Evolutionary conservation across 1,140 invertebrate genomes (phyloP), one percentile per base, ranked within the genome.

Genomic region (Rhynchophorus ferrugineus): DNA sequence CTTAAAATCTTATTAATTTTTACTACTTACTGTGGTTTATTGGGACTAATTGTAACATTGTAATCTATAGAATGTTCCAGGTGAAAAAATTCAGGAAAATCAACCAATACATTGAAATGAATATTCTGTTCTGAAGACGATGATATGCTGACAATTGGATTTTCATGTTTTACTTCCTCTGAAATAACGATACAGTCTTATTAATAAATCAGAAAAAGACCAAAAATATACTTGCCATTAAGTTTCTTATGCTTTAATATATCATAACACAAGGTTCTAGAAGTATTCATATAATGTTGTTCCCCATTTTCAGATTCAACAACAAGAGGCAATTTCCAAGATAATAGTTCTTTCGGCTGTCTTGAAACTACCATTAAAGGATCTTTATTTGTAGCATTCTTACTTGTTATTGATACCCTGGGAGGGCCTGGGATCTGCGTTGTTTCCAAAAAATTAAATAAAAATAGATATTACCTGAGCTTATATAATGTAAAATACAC

Each of bases 301-400:
- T 68, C 49, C 14, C 63, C 67, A 37, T 64, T 63, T 3, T 66
- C 64, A 0, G 75, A 74, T 55, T 79, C 75, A 0, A 81, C 71
- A 24, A 75, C 54, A 54, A 84, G 66, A 5, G 83, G 83, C 14
- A 85, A 63, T 58, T 82, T 78, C 83, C 83, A 85, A 3, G 82
- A 83, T 46, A 82, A 66, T 6, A 83, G 74, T 42, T 75, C 72
- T 72, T 78, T 76, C 45, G 82, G 79, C 65, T 85, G 81, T 56
- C 79, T 65, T 0, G 81, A 77, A 1, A 83, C 82, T 52, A 84
- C 75, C 59, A 85, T 76, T 1, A 84, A 61, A 2, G 83, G 83
- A 61, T 72, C 77, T 1, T 44, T n/a, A n/a, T 70, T 73, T 9
- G 66, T 67, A 24, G 71, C 73, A 2, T 75, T 68, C 20, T 67